Conservation (phyloP, 2,888 invertebrate genomes). For the Apoderus coryli region DNA sequence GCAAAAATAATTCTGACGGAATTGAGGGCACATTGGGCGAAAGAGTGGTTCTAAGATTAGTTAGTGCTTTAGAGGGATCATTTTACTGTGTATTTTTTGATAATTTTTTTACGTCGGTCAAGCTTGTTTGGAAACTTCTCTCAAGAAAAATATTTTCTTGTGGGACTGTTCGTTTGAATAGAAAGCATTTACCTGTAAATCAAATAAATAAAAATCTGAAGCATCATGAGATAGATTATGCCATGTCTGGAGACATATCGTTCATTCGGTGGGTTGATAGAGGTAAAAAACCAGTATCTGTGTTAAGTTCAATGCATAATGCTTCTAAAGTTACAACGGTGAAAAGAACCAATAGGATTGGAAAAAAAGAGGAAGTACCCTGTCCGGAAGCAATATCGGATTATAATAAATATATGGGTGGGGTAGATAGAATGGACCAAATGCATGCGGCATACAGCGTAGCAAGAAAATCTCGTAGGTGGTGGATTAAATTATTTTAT, state of each 20-base stretch:
- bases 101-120: slow-evolving; percentile 6
- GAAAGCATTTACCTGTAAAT: slow-evolving; percentile 5
- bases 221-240: slow-evolving; percentile 6
- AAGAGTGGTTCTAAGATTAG: slow-evolving; percentile 1
- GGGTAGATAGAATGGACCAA: slow-evolving; percentile 7
- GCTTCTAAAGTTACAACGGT: slow-evolving; percentile 6
- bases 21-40: not conserved
- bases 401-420: slow-evolving; percentile 7
- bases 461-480: too few relatives aligned
- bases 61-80: not conserved
- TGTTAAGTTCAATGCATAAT: slow-evolving; percentile 9
- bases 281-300: slow-evolving; percentile 8
- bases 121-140: slow-evolving; percentile 7
- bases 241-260: slow-evolving; percentile 3
- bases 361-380: slow-evolving; percentile 1
- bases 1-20: not conserved
- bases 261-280: slow-evolving; percentile 6
- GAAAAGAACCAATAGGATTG: too few relatives aligned
- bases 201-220: slow-evolving; percentile 6
- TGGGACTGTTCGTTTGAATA: slow-evolving; percentile 6
- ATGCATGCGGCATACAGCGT: too few relatives aligned
- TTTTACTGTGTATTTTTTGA: slow-evolving; percentile 8
- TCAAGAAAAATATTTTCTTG: slow-evolving; percentile 2
- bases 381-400: slow-evolving; percentile 7
- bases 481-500: too few relatives aligned